Conservation (phyloP, 2,888 invertebrate species). For the Hofmannophila pseudospretella region DNA sequence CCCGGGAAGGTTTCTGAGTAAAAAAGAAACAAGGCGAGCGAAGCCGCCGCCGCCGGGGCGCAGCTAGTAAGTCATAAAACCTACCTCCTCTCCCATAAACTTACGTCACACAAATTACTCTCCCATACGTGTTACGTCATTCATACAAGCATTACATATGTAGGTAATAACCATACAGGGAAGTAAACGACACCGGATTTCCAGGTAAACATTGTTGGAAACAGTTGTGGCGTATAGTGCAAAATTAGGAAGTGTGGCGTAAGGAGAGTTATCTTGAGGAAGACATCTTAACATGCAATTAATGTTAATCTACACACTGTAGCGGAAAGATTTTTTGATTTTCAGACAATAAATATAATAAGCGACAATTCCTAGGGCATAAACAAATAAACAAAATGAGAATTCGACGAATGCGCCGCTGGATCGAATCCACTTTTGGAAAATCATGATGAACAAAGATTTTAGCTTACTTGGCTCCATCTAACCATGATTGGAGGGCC, state of each 20-base stretch:
- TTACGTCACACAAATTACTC: neutral
- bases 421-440: no score
- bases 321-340: neutral
- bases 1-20: no score
- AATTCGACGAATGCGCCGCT: neutral
- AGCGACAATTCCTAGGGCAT: neutral
- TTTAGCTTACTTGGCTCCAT: no score
- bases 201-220: neutral
- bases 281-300: neutral
- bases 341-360: neutral
- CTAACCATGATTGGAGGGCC: no score
- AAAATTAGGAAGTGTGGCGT: conserved; percentile 2
- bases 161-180: neutral
- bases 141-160: neutral
- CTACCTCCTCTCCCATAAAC: no score
- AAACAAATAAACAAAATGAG: neutral
- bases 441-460: no score
- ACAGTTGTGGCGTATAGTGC: neutral
- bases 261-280: neutral
- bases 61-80: no score
- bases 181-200: conserved; percentile 5
- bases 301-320: neutral
- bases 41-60: no score
- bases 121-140: neutral
- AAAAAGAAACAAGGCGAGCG: no score